Percentiles rank a stretch among this genome's conserved stretches.
These are phyloP conservation scores for Zeus faber DNA, from an alignment of 2,113 vertebrate genomes.

Conservation along the genomic window DNA sequence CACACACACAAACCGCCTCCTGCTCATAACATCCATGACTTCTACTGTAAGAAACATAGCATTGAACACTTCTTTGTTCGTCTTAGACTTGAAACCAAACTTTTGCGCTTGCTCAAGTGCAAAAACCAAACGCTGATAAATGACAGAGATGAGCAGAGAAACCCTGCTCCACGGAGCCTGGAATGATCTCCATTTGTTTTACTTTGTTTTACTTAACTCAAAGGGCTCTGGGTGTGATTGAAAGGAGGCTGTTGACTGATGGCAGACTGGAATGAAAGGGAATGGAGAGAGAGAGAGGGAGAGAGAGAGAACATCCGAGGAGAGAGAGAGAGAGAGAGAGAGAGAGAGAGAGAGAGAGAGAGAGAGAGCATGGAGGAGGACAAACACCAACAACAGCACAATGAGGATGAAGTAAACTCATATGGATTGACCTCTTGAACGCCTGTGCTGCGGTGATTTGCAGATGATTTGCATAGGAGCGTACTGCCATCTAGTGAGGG, in stretches of 20 bases:
- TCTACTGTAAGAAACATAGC: too few relatives aligned
- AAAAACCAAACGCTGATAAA: constrained; percentile 31
- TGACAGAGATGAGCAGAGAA: constrained; percentile 11
- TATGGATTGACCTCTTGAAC: not conserved
- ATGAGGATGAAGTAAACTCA: not conserved
- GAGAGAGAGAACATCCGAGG: too few relatives aligned
- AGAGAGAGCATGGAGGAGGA: not conserved
- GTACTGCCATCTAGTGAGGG: constrained; percentile 80
- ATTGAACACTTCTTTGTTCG: too few relatives aligned
- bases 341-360: too few relatives aligned
- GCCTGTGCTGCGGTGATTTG: not conserved
- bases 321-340: too few relatives aligned
- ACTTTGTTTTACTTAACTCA: constrained; percentile 40
- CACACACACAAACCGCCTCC: not conserved
- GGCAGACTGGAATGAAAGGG: not conserved
- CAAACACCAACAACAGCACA: not conserved
- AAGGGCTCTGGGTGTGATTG: constrained; percentile 15
- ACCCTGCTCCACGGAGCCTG: constrained; percentile 12
- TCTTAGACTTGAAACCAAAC: constrained; percentile 5
- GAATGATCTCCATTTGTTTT: constrained; percentile 46
- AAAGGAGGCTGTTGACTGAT: not conserved
- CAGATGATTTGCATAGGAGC: constrained; percentile 52
- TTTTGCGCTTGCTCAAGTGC: constrained; percentile 19
- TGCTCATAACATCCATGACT: not conserved
- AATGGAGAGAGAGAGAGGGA: not conserved